phyloP scores from a whole-genome alignment of 1,140 invertebrate genomes.

The Macrobrachium nipponense region DNA sequence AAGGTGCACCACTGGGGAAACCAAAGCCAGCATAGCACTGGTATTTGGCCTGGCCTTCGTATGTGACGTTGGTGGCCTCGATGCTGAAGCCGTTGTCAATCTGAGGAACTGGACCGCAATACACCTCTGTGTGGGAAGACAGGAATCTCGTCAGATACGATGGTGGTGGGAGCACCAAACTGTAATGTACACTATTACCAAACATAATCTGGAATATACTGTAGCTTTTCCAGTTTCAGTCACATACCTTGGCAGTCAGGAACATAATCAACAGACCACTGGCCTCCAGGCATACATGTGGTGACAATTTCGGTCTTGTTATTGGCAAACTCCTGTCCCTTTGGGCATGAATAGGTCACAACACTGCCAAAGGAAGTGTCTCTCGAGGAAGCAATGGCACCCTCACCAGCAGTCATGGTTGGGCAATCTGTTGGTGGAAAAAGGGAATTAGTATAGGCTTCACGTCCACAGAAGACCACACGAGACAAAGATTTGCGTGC shows the following conservation, averaged over 20 bases:
- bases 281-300: constrained; percentile 87
- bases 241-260: constrained; percentile 88
- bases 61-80: constrained; percentile 94
- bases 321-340: constrained; percentile 94
- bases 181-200: neutral
- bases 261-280: constrained; percentile 93
- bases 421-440: constrained; percentile 81
- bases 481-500: too few species aligned
- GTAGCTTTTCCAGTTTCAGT: too few species aligned
- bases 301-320: constrained; percentile 86
- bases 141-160: too few species aligned
- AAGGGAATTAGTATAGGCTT: neutral
- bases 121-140: constrained; percentile 79
- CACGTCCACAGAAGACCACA: too few species aligned
- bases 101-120: constrained; percentile 96
- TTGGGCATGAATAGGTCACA: constrained; percentile 90
- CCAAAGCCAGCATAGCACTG: constrained; percentile 97
- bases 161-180: neutral
- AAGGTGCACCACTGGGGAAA: constrained; percentile 87
- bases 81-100: constrained; percentile 98
- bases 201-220: too few species aligned
- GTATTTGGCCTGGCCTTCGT: constrained; percentile 88
- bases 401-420: constrained; percentile 82
- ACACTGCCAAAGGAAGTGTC: constrained; percentile 92
- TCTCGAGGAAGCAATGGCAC: constrained; percentile 88